Evolutionary conservation across 2,888 invertebrate species (phyloP).

Genomic region (Plagiodera versicolora): DNA sequence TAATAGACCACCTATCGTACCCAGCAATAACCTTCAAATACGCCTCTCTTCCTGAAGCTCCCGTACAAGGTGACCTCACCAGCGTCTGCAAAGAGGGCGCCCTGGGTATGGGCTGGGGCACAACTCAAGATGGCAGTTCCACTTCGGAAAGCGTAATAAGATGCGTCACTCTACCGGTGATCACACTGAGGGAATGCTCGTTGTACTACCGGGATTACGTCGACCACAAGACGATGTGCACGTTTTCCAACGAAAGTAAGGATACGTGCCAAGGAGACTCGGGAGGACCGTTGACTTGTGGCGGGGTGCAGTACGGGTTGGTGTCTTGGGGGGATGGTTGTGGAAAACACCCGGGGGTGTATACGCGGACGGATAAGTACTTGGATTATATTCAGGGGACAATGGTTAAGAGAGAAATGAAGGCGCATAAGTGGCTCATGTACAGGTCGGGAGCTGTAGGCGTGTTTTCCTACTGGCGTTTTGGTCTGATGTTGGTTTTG

Average conservation of each 20-base stretch:
- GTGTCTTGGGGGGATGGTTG: constrained; percentile 68
- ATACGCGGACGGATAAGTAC: constrained; percentile 61
- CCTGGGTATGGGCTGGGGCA: constrained; percentile 2
- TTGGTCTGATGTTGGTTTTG: too few species aligned
- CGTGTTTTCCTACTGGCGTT: too few species aligned
- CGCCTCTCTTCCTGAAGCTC: neutral
- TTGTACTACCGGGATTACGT: neutral
- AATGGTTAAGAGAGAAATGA: neutral
- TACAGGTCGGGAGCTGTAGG: too few species aligned
- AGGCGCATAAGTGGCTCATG: too few species aligned
- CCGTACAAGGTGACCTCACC: neutral
- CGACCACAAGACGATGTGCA: constrained; percentile 67
- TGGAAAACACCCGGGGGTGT: constrained; percentile 65
- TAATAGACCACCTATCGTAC: too few species aligned
- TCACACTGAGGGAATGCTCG: neutral
- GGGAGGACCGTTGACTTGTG: constrained; percentile 74
- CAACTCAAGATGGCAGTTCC: neutral
- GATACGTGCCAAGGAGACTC: constrained; percentile 80
- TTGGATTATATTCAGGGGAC: constrained; percentile 52
- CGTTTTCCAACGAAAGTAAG: constrained; percentile 63
- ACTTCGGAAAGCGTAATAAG: neutral
- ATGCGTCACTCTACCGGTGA: neutral
- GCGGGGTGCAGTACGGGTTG: constrained; percentile 60
- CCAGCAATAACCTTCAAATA: too few species aligned
- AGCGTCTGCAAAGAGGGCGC: neutral